Conservation (phyloP, 1,140 invertebrate genomes). For the Battus philenor region DNA sequence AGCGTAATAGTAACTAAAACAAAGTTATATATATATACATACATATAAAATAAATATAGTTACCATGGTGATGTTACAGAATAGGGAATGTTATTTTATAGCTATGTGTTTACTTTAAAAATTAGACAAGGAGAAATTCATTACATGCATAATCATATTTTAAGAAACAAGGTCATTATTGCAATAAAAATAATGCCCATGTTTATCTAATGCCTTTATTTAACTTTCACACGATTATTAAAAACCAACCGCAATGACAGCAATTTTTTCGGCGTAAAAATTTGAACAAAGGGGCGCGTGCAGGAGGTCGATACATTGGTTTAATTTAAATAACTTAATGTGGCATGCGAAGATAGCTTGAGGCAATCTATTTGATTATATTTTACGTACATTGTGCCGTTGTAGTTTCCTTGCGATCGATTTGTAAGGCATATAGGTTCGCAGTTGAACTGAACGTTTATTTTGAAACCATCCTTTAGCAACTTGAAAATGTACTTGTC, state of each 20-base stretch:
- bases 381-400: conserved; percentile 30
- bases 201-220: too few species aligned
- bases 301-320: conserved; percentile 11
- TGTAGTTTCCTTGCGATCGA: conserved; percentile 26
- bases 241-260: conserved; percentile 11
- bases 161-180: too few species aligned
- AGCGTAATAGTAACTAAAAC: too few species aligned
- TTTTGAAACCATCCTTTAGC: background rate
- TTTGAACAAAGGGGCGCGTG: conserved; percentile 13
- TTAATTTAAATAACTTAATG: conserved; percentile 22
- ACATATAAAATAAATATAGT: too few species aligned
- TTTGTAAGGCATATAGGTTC: conserved; percentile 28
- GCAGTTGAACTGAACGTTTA: conserved; percentile 17
- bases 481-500: background rate
- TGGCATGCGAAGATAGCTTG: conserved; percentile 13
- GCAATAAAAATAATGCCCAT: too few species aligned
- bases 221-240: too few species aligned
- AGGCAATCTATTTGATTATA: conserved; percentile 42
- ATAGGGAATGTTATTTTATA: too few species aligned
- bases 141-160: too few species aligned
- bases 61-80: too few species aligned
- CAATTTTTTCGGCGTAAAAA: conserved; percentile 17
- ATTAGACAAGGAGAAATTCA: too few species aligned
- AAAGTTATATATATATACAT: too few species aligned
- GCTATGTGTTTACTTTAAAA: too few species aligned